Base-by-base conservation (phyloP, 2,888 invertebrate genomes). In the Macrophya alboannulata region DNA sequence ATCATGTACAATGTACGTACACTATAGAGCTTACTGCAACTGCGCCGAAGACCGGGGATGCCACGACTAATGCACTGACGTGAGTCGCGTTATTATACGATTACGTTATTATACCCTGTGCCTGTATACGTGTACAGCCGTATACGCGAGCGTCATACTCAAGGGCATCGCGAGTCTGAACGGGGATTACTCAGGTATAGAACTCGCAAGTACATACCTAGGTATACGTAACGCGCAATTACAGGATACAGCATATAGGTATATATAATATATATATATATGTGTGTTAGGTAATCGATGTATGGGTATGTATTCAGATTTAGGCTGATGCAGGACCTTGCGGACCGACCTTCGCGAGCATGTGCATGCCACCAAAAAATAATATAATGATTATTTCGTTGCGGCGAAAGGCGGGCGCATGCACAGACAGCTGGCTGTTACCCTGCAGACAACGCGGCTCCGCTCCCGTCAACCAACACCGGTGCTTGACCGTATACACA, bases 391-490 rank as follows among this genome's bases (percentile, higher is more conserved):
- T 51, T 51, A 51, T n/a, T n/a, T n/a, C 51, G n/a, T 51, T 5
- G 51, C 51, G 51, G 6, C 51, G 51, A 51, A 6, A n/a, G n/a
- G 17, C 51, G 51, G 51, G n/a, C 51, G n/a, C 4, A 76, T 21
- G 25, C 15, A 37, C 1, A 37, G 48, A 31, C 77, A 55, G 51
- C 51, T 55, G 77, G 31, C n/a, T 17, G 31, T 51, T 51, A 25
- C 17, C 12, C 45, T 45, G 74, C 74, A 74, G 74, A 74, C 74
- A 21, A 74, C 74, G 43, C n/a, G 74, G 43, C 74, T 74, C 74
- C 68, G 25, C 37, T 68, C 31, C 25, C 68, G 68, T 68, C 68
- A 15, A 68, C 37, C 31, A 37, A 68, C 68, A 68, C 4, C 74
- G 45, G 74, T 45, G 45, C 74, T 74, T 74, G 74, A 74, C 74